phyloP scores from a whole-genome alignment of 2,113 vertebrate species.

The Xiphophorus hellerii region DNA sequence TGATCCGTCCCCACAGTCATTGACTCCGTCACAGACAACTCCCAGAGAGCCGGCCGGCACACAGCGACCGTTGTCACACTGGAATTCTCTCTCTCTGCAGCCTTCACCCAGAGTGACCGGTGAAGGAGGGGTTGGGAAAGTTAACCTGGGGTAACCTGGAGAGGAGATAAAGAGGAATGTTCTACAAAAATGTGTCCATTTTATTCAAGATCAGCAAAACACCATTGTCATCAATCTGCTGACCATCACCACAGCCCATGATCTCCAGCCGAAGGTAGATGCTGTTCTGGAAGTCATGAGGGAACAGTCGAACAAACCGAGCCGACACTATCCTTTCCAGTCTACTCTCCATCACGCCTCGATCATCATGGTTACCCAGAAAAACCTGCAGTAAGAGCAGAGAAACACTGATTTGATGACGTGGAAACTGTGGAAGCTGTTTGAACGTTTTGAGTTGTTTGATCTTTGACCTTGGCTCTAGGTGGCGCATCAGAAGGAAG shows the following conservation, averaged over 20 bases:
- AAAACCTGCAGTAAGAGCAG: conserved; percentile 73
- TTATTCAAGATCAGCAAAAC: background rate
- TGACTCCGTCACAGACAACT: conserved; percentile 77
- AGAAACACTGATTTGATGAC: background rate
- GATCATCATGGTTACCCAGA: conserved; percentile 72
- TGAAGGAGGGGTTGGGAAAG: conserved; percentile 16
- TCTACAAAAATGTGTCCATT: background rate
- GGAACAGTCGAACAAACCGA: conserved; percentile 83
- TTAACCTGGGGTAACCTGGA: conserved; percentile 53
- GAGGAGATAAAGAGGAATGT: background rate
- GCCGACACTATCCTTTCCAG: conserved; percentile 82
- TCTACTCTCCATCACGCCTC: conserved; percentile 57
- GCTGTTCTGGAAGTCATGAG: conserved; percentile 75
- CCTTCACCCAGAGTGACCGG: conserved; percentile 17
- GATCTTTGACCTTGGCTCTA: conserved; percentile 76
- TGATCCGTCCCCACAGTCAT: conserved; percentile 83
- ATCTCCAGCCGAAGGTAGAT: conserved; percentile 83
- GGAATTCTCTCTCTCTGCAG: conserved; percentile 76
- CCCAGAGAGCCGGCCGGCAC: conserved; percentile 74
- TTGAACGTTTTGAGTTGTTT: background rate
- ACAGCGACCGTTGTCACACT: conserved; percentile 78
- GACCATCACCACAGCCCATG: conserved; percentile 86
- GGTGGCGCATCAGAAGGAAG: conserved; percentile 55
- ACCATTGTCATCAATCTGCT: background rate
- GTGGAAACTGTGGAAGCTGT: background rate